These are phyloP conservation scores for Picathartes gymnocephalus DNA, from an alignment of 2,113 vertebrate species.

Conservation along the genomic window DNA sequence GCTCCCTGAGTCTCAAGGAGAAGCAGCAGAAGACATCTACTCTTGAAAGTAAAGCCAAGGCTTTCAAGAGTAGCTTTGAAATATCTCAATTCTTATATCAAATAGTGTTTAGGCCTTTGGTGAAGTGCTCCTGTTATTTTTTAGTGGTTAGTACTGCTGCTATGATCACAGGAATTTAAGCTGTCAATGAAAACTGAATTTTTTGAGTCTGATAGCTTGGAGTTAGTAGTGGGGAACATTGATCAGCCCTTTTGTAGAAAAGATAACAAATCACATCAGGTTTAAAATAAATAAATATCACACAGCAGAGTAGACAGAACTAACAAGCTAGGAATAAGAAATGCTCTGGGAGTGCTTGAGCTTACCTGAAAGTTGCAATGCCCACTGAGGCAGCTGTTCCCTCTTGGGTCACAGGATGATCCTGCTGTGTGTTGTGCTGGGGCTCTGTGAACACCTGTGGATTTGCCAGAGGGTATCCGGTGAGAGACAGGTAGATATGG, in stretches of 20 bases:
- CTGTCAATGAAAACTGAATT: not conserved
- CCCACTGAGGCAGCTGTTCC: not conserved
- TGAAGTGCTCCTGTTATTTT: not conserved
- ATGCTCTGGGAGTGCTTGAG: not conserved
- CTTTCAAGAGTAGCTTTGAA: not conserved
- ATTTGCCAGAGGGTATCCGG: not conserved
- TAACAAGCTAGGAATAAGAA: not conserved
- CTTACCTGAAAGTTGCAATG: not conserved
- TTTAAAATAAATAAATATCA: not conserved
- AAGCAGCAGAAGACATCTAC: not conserved
- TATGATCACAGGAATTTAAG: not conserved
- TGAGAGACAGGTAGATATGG: not conserved
- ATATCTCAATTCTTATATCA: not conserved
- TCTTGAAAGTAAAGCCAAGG: not conserved
- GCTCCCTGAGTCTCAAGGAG: not conserved
- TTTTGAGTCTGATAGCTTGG: not conserved
- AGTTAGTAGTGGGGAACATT: not conserved
- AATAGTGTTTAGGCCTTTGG: not conserved
- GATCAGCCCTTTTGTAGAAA: not conserved
- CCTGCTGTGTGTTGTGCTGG: fast-evolving
- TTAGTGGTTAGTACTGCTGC: not conserved
- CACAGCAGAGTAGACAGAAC: not conserved
- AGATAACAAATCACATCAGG: not conserved
- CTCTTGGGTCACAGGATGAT: too few relatives aligned
- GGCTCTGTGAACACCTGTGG: fast-evolving